These are phyloP conservation scores for Sarotherodon lohbergeri DNA, from an alignment of 2,113 vertebrate species.

Conservation along the genomic window DNA sequence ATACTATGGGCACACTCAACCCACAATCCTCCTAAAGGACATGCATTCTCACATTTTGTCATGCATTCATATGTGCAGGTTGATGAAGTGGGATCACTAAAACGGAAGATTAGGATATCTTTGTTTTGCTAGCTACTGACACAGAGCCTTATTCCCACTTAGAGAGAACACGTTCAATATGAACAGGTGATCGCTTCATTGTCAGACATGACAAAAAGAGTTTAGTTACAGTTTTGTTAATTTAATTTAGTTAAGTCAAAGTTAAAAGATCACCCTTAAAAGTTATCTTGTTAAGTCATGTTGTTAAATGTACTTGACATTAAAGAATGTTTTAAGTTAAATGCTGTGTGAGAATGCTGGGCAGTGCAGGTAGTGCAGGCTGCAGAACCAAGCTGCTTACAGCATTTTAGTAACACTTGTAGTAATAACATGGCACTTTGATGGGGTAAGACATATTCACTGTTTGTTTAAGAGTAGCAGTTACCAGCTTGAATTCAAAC, in stretches of 20 bases:
- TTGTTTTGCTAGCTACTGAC: not conserved
- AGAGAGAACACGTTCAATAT: not conserved
- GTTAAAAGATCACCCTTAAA: not conserved
- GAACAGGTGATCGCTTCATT: not conserved
- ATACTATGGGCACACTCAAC: not conserved
- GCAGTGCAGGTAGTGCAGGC: accelerated
- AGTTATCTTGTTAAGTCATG: not conserved
- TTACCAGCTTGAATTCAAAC: not conserved
- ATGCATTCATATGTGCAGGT: accelerated
- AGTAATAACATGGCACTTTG: not conserved
- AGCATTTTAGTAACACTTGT: not conserved
- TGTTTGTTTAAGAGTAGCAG: not conserved
- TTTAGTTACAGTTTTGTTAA: not conserved
- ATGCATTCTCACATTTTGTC: accelerated
- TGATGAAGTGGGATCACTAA: not conserved
- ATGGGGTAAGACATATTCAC: not conserved
- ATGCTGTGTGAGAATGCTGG: not conserved
- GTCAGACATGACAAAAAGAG: not conserved
- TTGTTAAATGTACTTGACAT: not conserved
- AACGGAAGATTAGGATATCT: not conserved
- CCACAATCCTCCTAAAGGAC: accelerated
- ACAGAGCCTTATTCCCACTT: not conserved
- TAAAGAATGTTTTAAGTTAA: not conserved
- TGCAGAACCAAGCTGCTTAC: not conserved
- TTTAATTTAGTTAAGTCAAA: not conserved